Percentiles rank a stretch among this genome's conserved stretches.
These are phyloP conservation scores for Watersipora subatra DNA, from an alignment of 1,140 invertebrate species.

Conservation along the genomic window DNA sequence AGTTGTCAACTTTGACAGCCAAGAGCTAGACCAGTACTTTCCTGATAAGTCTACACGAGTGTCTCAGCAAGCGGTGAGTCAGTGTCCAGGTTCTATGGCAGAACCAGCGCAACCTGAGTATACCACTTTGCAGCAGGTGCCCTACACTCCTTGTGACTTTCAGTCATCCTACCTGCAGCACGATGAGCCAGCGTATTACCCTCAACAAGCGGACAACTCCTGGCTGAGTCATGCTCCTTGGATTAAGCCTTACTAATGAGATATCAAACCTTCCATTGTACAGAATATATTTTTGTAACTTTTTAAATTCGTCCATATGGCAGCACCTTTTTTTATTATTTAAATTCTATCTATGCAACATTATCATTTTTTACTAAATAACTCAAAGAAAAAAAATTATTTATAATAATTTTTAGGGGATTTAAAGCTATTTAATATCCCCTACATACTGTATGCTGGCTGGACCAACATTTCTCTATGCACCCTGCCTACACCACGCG, in stretches of 20 bases:
- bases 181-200: neutral
- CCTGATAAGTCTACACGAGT: neutral
- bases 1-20: neutral
- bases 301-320: too few species aligned
- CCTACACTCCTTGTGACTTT: neutral
- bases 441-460: too few species aligned
- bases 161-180: neutral
- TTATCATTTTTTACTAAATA: too few species aligned
- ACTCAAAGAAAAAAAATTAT: too few species aligned
- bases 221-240: neutral
- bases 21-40: constrained; percentile 3
- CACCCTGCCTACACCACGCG: too few species aligned
- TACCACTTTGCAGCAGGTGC: neutral
- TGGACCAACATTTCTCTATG: too few species aligned
- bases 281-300: too few species aligned
- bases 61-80: neutral
- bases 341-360: too few species aligned
- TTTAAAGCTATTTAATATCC: too few species aligned
- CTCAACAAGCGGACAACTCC: neutral
- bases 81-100: neutral
- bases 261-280: too few species aligned
- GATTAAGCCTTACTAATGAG: neutral
- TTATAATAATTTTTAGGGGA: too few species aligned
- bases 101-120: neutral
- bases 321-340: too few species aligned